Conservation (phyloP, 1,140 invertebrate genomes). For the Magallana angulata region DNA sequence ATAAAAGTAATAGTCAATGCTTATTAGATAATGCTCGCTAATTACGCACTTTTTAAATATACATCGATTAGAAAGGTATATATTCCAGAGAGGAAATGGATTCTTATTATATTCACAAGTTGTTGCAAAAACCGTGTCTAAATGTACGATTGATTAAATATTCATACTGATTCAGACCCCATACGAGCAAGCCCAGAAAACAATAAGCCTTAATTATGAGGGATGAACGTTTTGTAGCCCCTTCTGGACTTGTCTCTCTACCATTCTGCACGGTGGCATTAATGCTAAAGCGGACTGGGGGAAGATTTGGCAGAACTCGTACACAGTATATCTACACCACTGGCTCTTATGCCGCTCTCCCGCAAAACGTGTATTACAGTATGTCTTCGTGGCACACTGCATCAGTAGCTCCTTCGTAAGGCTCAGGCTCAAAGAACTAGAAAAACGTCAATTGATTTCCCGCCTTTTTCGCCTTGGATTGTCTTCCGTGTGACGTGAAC, state of each 20-base stretch:
- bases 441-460: constrained; percentile 8
- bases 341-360: background rate
- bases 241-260: background rate
- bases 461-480: constrained; percentile 14
- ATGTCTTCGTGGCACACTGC: background rate
- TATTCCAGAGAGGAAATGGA: background rate
- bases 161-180: background rate
- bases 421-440: background rate
- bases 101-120: background rate
- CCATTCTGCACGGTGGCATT: background rate
- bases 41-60: constrained; percentile 20
- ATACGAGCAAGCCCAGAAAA: constrained; percentile 4
- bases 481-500: constrained; percentile 8
- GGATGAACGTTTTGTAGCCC: constrained; percentile 25
- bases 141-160: constrained; percentile 4
- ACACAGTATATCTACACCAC: background rate
- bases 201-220: constrained; percentile 17
- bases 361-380: background rate
- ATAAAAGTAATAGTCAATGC: background rate
- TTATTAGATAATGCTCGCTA: background rate
- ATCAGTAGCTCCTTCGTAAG: background rate
- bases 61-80: background rate
- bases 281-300: background rate
- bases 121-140: background rate
- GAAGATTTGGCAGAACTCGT: constrained; percentile 1